A percentile compares a stretch with the other conserved stretches of the same genome.
Conservation (phyloP, 2,113 vertebrate species). For the Edolisoma coerulescens region DNA sequence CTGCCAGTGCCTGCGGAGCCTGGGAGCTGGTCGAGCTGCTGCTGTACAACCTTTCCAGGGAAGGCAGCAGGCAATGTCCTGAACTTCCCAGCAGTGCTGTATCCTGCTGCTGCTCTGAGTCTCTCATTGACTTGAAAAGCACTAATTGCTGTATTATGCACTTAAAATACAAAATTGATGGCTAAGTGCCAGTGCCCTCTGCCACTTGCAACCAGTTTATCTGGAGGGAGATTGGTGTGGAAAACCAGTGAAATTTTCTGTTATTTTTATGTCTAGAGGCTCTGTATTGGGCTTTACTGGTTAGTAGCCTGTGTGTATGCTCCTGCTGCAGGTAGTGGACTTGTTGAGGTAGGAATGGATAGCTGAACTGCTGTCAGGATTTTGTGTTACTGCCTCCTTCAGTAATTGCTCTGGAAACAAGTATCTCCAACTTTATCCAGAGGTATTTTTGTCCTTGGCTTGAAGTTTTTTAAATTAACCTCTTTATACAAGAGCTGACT, state of each 20-base stretch:
- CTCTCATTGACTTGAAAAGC: not conserved
- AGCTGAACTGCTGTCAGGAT: not conserved
- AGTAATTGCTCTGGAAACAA: not conserved
- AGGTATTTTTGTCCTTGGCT: not conserved
- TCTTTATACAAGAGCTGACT: not conserved
- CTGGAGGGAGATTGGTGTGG: not conserved
- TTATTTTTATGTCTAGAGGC: not conserved
- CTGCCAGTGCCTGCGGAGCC: not conserved
- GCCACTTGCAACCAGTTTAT: not conserved
- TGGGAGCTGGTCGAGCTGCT: not conserved
- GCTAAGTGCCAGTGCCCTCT: not conserved
- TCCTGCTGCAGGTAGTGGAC: not conserved
- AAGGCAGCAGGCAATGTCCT: not conserved
- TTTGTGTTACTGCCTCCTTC: not conserved
- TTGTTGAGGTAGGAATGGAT: not conserved
- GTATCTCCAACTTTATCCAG: not conserved
- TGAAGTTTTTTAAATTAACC: not conserved
- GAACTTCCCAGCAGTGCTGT: not conserved
- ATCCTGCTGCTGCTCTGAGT: not conserved
- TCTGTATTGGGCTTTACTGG: not conserved
- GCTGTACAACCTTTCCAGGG: not conserved
- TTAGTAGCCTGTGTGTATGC: accelerated
- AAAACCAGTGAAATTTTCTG: not conserved
- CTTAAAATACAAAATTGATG: not conserved
- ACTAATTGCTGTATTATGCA: not conserved